phyloP scores from a whole-genome alignment of 92 coral and sea anemone species.

The Umimayanthus kanabou region DNA sequence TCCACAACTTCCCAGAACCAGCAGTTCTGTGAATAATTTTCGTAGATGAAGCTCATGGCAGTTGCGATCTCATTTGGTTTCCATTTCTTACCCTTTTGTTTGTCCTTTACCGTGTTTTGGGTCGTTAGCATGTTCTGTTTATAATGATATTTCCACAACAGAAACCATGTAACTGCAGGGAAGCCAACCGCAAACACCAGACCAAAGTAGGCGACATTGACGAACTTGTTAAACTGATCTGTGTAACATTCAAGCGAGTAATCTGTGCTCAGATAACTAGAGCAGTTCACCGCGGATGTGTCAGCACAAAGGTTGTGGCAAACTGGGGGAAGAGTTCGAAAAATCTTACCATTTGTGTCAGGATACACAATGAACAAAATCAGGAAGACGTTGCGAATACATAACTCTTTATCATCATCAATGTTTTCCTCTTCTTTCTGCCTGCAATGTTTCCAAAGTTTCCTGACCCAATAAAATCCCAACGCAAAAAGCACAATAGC shows the following conservation, averaged over 20 bases:
- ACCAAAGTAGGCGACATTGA: constrained; percentile 6
- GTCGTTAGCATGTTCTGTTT: not conserved
- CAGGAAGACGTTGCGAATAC: no score
- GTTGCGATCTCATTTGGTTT: not conserved
- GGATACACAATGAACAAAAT: constrained; percentile 21
- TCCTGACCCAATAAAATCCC: not conserved
- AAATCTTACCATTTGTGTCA: not conserved
- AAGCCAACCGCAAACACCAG: constrained; percentile 36
- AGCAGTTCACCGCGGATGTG: not conserved
- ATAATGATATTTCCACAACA: constrained; percentile 27
- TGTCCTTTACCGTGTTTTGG: no score
- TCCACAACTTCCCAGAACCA: not conserved
- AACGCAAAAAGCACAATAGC: not conserved
- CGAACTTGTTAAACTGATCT: not conserved
- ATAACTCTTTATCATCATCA: not conserved
- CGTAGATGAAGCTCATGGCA: not conserved
- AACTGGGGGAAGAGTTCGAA: constrained; percentile 12
- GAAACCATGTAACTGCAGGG: constrained; percentile 17
- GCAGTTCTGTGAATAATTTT: not conserved
- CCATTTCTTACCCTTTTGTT: no score
- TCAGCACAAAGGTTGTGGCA: constrained; percentile 32
- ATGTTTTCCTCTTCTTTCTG: not conserved
- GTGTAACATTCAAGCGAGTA: constrained; percentile 28
- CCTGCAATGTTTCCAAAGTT: not conserved
- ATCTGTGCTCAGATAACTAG: constrained; percentile 21